phyloP scores from a whole-genome alignment of 2,113 vertebrate species.

The Pitta sordida region DNA sequence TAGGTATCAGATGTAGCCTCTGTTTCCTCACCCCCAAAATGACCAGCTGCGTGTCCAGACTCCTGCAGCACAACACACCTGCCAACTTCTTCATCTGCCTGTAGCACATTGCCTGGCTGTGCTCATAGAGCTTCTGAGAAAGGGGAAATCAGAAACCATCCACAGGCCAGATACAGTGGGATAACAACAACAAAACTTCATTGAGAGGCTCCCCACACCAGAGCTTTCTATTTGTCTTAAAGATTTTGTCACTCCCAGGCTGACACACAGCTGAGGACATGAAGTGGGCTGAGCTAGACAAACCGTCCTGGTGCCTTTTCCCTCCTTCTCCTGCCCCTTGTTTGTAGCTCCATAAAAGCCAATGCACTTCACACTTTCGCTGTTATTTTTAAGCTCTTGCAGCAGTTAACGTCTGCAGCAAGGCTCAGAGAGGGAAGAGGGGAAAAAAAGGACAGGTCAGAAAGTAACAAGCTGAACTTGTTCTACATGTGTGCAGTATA shows the following conservation, averaged over 20 bases:
- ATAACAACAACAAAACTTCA: neutral
- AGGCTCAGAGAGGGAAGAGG: neutral
- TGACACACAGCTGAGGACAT: neutral
- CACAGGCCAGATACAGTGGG: neutral
- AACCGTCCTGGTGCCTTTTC: accelerated
- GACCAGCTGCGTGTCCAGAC: neutral
- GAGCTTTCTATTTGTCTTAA: neutral
- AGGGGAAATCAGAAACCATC: neutral
- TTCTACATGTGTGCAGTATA: neutral
- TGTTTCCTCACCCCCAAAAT: neutral
- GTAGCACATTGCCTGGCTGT: neutral
- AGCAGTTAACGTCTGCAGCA: neutral
- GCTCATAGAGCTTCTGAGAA: neutral
- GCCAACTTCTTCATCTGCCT: neutral
- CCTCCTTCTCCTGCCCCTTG: neutral
- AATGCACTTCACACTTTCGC: neutral
- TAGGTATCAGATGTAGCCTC: neutral
- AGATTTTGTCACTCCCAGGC: neutral
- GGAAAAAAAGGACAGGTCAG: neutral
- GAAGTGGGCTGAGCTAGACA: neutral
- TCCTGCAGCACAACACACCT: neutral
- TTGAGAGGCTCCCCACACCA: neutral
- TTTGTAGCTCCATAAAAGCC: neutral
- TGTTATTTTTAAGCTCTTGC: neutral
- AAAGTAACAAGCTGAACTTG: neutral